These are phyloP conservation scores for Etheostoma perlongum DNA, from an alignment of 2,797 vertebrate genomes.

Conservation along the genomic window DNA sequence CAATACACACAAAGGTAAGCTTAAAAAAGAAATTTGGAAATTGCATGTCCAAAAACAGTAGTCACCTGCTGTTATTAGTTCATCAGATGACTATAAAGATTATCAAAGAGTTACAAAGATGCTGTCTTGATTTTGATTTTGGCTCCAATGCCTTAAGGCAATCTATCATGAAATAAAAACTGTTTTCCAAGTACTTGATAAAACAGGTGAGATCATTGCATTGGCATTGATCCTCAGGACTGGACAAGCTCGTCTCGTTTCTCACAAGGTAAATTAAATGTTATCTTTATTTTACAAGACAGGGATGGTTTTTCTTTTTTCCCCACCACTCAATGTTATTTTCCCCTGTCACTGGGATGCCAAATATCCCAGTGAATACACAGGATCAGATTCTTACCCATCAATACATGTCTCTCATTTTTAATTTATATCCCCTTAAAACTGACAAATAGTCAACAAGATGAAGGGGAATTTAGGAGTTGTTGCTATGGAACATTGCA, in stretches of 20 bases:
- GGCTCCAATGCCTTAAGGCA: constrained; percentile 31
- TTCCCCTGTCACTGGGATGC: constrained; percentile 53
- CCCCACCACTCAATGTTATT: constrained; percentile 52
- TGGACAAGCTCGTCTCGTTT: constrained; percentile 67
- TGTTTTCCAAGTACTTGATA: constrained; percentile 68
- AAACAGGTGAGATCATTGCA: constrained; percentile 65
- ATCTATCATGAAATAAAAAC: constrained; percentile 68
- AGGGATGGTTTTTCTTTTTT: constrained; percentile 51
- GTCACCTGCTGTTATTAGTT: constrained; percentile 23
- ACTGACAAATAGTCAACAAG: constrained; percentile 45
- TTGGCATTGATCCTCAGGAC: constrained; percentile 74
- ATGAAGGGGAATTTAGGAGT: constrained; percentile 48
- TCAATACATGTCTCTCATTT: constrained; percentile 60
- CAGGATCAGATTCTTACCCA: constrained; percentile 49
- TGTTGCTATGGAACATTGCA: constrained; percentile 70
- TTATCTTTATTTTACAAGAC: constrained; percentile 63
- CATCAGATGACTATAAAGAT: constrained; percentile 24
- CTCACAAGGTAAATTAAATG: constrained; percentile 72
- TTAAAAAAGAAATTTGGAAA: background rate
- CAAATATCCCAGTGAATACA: constrained; percentile 38
- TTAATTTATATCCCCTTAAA: constrained; percentile 35
- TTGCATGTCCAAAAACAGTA: constrained; percentile 26
- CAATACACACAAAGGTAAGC: background rate
- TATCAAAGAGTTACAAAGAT: constrained; percentile 29
- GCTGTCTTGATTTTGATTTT: constrained; percentile 15